Percentiles rank a stretch among this genome's conserved stretches.
Evolutionary conservation across 2,113 vertebrate genomes (phyloP).

Genomic region (Lepidothrix coronata): DNA sequence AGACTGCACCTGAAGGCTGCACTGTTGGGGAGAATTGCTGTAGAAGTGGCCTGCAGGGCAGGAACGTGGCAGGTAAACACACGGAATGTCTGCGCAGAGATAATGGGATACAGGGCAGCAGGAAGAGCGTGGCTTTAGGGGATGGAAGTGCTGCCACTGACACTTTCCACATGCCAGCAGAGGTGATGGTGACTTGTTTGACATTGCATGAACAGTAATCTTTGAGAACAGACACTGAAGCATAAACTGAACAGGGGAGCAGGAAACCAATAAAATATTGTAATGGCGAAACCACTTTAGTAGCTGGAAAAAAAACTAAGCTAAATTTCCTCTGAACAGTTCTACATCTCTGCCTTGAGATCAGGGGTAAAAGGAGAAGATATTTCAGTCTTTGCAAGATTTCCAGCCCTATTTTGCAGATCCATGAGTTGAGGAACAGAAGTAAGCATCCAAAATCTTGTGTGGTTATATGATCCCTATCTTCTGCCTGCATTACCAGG

Average conservation of each 20-base stretch:
- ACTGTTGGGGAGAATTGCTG: background rate
- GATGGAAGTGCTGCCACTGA: background rate
- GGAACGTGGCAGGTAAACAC: background rate
- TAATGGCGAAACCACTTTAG: background rate
- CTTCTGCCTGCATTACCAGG: background rate
- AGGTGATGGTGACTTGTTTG: background rate
- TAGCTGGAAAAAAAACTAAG: background rate
- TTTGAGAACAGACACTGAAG: background rate
- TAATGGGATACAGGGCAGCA: constrained; percentile 24
- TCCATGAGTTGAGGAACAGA: background rate
- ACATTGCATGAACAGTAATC: background rate
- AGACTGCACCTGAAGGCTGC: constrained; percentile 12
- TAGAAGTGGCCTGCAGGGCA: background rate
- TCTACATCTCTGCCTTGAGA: background rate
- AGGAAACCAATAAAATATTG: background rate
- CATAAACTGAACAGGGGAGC: background rate
- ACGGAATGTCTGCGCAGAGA: background rate
- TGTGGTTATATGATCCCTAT: background rate
- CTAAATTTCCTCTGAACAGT: background rate
- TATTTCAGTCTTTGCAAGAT: background rate
- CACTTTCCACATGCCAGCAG: background rate
- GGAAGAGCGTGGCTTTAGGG: background rate
- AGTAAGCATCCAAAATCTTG: background rate
- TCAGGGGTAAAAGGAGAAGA: background rate
- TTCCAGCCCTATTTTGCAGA: background rate